phyloP scores from a whole-genome alignment of 2,888 invertebrate species.

The Pachymerium ferrugineum region DNA sequence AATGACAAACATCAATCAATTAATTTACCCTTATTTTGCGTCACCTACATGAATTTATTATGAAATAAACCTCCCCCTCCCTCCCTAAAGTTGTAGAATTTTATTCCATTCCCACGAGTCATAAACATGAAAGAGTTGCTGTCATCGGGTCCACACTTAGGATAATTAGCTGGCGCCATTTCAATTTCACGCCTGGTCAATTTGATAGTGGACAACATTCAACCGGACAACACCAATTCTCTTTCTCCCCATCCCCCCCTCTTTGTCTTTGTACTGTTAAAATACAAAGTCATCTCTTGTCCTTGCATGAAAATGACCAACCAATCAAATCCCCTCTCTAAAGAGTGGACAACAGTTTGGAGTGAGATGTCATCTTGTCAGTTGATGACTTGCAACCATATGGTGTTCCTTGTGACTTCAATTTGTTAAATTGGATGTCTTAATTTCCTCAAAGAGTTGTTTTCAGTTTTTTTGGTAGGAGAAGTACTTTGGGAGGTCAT shows the following conservation, averaged over 20 bases:
- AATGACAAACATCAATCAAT: not conserved
- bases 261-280: not conserved
- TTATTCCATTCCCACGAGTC: not conserved
- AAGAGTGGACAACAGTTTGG: not conserved
- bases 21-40: too few species aligned
- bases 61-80: not conserved
- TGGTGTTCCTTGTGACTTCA: not conserved
- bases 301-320: not conserved
- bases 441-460: not conserved
- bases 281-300: not conserved
- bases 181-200: not conserved
- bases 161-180: not conserved
- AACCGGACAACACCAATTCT: not conserved
- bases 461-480: not conserved
- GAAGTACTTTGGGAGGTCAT: too few species aligned
- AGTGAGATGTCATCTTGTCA: not conserved
- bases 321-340: too few species aligned
- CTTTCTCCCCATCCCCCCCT: not conserved
- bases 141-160: not conserved
- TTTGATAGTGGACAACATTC: conserved; percentile 2
- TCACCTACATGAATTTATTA: not conserved
- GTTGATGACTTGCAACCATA: not conserved
- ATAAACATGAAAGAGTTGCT: not conserved
- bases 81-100: not conserved
- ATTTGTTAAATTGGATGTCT: not conserved